Conservation (phyloP, 2,797 vertebrate genomes). For the Echiichthys vipera region DNA sequence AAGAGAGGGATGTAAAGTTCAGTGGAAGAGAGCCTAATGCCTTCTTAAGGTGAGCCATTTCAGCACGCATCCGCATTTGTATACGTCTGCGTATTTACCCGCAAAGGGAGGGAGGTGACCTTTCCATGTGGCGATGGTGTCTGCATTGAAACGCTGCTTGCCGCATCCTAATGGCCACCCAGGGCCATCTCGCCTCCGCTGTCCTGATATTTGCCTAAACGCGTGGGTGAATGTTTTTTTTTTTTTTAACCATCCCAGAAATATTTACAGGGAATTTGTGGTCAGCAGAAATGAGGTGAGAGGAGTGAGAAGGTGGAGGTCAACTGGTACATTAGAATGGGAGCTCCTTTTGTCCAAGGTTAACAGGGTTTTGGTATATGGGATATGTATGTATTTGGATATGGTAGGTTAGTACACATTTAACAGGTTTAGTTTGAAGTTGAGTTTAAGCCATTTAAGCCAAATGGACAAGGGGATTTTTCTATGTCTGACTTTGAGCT, state of each 20-base stretch:
- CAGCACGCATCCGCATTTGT: conserved; percentile 83
- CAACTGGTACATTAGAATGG: neutral
- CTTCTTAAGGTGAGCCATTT: conserved; percentile 87
- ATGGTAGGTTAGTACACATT: neutral
- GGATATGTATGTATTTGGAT: no score
- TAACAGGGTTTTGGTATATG: neutral
- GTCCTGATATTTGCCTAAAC: conserved; percentile 88
- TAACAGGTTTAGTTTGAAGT: neutral
- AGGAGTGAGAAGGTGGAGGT: neutral
- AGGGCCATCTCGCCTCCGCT: conserved; percentile 80
- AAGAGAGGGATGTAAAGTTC: conserved; percentile 80
- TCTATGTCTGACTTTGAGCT: conserved; percentile 3
- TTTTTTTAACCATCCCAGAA: conserved; percentile 62
- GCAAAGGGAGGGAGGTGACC: conserved; percentile 84
- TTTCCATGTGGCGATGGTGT: conserved; percentile 86
- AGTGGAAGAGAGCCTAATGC: conserved; percentile 81
- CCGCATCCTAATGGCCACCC: conserved; percentile 89
- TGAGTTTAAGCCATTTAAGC: neutral
- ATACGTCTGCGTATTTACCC: conserved; percentile 88
- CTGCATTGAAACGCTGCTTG: conserved; percentile 80
- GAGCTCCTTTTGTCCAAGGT: conserved; percentile 9
- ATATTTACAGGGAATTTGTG: conserved; percentile 77
- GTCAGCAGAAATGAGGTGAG: conserved; percentile 60
- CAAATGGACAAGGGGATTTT: neutral
- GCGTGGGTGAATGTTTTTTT: conserved; percentile 70